phyloP scores from a whole-genome alignment of 2,888 invertebrate genomes.

The Aproaerema taeniolella region DNA sequence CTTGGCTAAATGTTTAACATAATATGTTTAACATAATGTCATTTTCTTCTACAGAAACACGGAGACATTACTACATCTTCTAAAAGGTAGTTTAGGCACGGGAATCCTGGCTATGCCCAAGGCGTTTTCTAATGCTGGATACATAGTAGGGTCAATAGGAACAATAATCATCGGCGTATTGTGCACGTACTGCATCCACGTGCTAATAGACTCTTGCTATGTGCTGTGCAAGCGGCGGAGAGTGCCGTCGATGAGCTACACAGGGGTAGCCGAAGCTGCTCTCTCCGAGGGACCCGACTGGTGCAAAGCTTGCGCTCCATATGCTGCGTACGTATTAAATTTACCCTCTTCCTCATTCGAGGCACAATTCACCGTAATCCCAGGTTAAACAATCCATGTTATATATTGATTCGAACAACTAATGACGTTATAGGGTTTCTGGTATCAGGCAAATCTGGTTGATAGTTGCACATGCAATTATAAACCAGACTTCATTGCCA shows the following conservation, averaged over 20 bases:
- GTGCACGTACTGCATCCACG: slow-evolving; percentile 96
- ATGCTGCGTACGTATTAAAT: slow-evolving; percentile 82
- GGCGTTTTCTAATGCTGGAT: slow-evolving; percentile 90
- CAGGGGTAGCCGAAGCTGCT: slow-evolving; percentile 87
- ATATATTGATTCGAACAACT: too few species aligned
- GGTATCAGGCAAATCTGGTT: too few species aligned
- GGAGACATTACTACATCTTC: slow-evolving; percentile 89
- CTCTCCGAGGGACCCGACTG: slow-evolving; percentile 85
- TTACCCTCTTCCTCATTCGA: too few species aligned
- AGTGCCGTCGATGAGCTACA: slow-evolving; percentile 85
- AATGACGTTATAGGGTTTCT: too few species aligned
- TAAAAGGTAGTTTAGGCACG: slow-evolving; percentile 94
- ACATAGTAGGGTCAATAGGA: slow-evolving; percentile 87
- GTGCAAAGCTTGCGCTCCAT: slow-evolving; percentile 79
- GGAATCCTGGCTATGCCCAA: slow-evolving; percentile 95
- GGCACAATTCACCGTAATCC: too few species aligned
- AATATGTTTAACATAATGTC: too few species aligned
- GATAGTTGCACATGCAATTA: too few species aligned
- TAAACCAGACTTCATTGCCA: too few species aligned
- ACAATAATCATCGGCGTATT: slow-evolving; percentile 90
- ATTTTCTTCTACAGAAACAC: slow-evolving; percentile 75
- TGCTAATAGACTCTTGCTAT: slow-evolving; percentile 85
- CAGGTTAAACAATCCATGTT: too few species aligned
- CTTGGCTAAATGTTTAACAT: too few species aligned
- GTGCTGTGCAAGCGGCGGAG: slow-evolving; percentile 77